Conservation (phyloP, 2,113 vertebrate species). For the Actinemys pallida region DNA sequence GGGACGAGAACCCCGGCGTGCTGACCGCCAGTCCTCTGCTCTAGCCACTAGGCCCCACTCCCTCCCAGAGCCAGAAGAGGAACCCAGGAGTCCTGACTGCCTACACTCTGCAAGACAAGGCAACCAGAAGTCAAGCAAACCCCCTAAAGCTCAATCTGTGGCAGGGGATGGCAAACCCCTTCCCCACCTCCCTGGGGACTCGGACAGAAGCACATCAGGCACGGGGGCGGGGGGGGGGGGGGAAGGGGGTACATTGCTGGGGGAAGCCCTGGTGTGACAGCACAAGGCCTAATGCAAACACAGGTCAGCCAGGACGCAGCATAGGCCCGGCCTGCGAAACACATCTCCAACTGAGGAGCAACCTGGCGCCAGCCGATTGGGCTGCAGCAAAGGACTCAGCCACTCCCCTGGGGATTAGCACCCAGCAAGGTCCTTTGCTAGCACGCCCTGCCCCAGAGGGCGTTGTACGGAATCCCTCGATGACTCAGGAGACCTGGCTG, state of each 20-base stretch:
- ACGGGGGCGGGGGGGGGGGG: neutral
- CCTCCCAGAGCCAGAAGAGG: neutral
- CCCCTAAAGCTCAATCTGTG: neutral
- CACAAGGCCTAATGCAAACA: neutral
- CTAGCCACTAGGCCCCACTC: neutral
- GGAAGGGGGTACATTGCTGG: neutral
- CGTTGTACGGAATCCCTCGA: neutral
- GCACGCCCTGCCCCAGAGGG: neutral
- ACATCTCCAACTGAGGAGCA: neutral
- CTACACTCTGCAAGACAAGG: neutral
- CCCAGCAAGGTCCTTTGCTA: neutral
- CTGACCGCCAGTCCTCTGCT: neutral
- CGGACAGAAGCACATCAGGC: neutral
- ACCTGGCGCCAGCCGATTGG: neutral
- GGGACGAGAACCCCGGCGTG: too few species aligned
- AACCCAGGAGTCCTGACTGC: neutral
- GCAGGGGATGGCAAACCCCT: neutral
- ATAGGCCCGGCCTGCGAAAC: neutral
- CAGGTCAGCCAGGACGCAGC: neutral
- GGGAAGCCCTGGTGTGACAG: neutral
- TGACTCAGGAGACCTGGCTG: neutral
- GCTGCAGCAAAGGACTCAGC: neutral
- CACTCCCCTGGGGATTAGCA: neutral
- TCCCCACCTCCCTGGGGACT: too few species aligned
- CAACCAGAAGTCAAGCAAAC: neutral